Conservation (phyloP, 64 coral and sea anemone species). For the Acropora yongei region DNA sequence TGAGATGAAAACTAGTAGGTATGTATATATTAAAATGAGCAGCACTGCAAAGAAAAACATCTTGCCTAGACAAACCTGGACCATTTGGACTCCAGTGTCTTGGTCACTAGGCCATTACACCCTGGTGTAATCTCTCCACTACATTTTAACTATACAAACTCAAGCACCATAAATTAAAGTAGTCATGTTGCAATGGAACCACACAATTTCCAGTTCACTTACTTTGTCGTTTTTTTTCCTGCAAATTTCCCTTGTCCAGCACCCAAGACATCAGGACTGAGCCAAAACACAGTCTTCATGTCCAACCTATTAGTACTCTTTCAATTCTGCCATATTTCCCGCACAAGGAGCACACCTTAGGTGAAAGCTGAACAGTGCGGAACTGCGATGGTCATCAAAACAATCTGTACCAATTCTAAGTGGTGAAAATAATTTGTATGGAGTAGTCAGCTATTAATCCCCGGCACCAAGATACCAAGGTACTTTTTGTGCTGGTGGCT, state of each 20-base stretch:
- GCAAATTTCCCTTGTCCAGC: background rate
- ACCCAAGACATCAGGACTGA: constrained; percentile 20
- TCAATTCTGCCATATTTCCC: constrained; percentile 49
- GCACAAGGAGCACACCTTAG: background rate
- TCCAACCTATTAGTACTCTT: constrained; percentile 61
- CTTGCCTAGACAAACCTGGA: background rate
- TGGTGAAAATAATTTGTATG: constrained; percentile 42
- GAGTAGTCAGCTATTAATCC: constrained; percentile 60
- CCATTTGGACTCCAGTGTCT: background rate
- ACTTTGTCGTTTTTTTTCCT: background rate
- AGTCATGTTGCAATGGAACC: background rate
- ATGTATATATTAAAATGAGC: background rate
- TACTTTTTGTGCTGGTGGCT: constrained; percentile 19
- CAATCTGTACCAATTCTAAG: constrained; percentile 27
- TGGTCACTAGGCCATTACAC: too few species aligned
- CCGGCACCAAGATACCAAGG: constrained; percentile 21
- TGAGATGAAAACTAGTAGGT: constrained; percentile 31
- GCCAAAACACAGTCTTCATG: constrained; percentile 59
- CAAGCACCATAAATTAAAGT: background rate
- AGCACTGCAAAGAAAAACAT: background rate
- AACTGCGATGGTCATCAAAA: constrained; percentile 26
- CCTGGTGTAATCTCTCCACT: too few species aligned
- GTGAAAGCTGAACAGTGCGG: background rate
- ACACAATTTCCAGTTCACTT: background rate
- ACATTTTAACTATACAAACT: background rate